A percentile compares a stretch with the other conserved stretches of the same genome.
These are phyloP conservation scores for Epistrophe eligans DNA, from an alignment of 2,888 invertebrate species.

Conservation along the genomic window DNA sequence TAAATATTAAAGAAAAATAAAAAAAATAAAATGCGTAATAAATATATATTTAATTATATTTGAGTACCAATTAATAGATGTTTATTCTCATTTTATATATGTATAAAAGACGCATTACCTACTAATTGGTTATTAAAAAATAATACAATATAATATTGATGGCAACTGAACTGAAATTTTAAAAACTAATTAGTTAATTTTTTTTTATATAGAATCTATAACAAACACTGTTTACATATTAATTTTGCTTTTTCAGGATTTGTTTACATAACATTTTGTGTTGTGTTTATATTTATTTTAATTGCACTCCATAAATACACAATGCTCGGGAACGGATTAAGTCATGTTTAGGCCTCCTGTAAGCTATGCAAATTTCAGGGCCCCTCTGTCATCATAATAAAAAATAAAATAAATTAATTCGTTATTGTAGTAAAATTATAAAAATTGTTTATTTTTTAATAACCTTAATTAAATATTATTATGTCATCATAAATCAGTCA, in stretches of 20 bases:
- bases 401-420: too few relatives aligned
- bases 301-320: background rate
- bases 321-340: background rate
- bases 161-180: background rate
- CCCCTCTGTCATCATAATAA: too few relatives aligned
- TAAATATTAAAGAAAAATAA: background rate
- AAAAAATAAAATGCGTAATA: background rate
- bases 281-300: background rate
- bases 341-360: too few relatives aligned
- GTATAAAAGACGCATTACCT: background rate
- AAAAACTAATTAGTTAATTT: constrained; percentile 11
- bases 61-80: constrained; percentile 10
- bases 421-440: too few relatives aligned
- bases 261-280: background rate
- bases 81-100: background rate
- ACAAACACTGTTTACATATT: background rate
- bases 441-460: too few relatives aligned
- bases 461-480: too few relatives aligned
- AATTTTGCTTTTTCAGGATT: background rate
- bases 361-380: too few relatives aligned
- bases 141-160: background rate
- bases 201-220: background rate
- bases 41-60: constrained; percentile 1
- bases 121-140: constrained; percentile 29
- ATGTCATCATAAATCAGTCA: too few relatives aligned